These are phyloP conservation scores for Peromyscus eremicus DNA, from an alignment of 2,797 vertebrate genomes.

Conservation along the genomic window DNA sequence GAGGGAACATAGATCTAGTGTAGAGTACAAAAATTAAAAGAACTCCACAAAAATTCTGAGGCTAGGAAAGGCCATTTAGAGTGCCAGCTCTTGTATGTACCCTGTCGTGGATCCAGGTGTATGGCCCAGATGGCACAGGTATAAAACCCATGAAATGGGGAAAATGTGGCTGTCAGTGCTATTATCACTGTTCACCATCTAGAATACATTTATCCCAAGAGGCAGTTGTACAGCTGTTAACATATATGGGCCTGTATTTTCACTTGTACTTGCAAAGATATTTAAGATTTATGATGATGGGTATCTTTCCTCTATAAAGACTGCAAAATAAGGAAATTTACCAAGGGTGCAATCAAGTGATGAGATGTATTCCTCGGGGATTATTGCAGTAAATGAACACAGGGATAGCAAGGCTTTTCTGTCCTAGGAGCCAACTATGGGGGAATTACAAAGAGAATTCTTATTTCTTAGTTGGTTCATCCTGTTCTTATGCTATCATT, in stretches of 20 bases:
- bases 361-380: conserved; percentile 61
- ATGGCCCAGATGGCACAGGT: conserved; percentile 84
- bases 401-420: conserved; percentile 39
- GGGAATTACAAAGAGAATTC: conserved; percentile 58
- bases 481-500: conserved; percentile 16
- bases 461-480: conserved; percentile 62
- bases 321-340: conserved; percentile 87
- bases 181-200: conserved; percentile 87
- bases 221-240: conserved; percentile 89
- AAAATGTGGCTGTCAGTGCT: conserved; percentile 82
- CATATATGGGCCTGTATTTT: conserved; percentile 88
- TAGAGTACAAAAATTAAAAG: conserved; percentile 59
- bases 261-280: conserved; percentile 86
- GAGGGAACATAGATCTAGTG: neutral
- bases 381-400: conserved; percentile 63
- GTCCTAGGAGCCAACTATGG: neutral
- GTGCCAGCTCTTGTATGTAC: conserved; percentile 60
- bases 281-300: conserved; percentile 88
- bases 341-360: conserved; percentile 83
- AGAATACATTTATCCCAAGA: conserved; percentile 88
- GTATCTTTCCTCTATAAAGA: conserved; percentile 86
- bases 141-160: conserved; percentile 83
- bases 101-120: conserved; percentile 73
- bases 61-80: conserved; percentile 64
- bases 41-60: conserved; percentile 65